A percentile compares a stretch with the other conserved stretches of the same genome.
These are phyloP conservation scores for Chromoteleia sp. DNA, from an alignment of 2,888 invertebrate species.

Conservation along the genomic window DNA sequence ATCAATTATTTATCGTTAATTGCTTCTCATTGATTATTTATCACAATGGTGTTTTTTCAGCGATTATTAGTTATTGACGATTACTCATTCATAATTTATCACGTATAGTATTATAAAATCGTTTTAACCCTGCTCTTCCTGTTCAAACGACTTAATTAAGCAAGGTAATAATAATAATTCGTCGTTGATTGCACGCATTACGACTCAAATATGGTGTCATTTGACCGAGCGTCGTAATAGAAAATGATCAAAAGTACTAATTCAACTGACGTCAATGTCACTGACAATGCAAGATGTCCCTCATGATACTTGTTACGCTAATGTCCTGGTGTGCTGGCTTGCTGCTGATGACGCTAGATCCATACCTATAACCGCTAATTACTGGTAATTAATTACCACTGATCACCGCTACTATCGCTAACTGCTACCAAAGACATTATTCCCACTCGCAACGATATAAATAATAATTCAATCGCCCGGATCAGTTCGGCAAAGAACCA, in stretches of 20 bases:
- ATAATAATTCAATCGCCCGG: slow-evolving; percentile 39
- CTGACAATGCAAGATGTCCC: slow-evolving; percentile 58
- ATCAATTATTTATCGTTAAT: too few relatives aligned
- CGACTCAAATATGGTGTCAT: slow-evolving; percentile 8
- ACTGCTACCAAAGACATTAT: slow-evolving; percentile 42
- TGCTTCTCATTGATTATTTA: too few relatives aligned
- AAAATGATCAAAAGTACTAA: slow-evolving; percentile 53
- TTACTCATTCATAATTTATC: too few relatives aligned
- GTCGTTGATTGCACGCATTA: slow-evolving; percentile 9
- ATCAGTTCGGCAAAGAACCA: slow-evolving; percentile 20
- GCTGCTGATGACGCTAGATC: slow-evolving; percentile 52
- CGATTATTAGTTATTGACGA: too few relatives aligned
- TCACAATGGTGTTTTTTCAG: too few relatives aligned
- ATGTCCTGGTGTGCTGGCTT: slow-evolving; percentile 48
- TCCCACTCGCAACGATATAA: slow-evolving; percentile 28
- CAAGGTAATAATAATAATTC: slow-evolving; percentile 1
- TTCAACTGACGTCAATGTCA: slow-evolving; percentile 39
- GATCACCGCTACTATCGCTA: slow-evolving; percentile 29
- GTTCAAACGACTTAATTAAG: slow-evolving; percentile 9
- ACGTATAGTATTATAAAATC: too few relatives aligned
- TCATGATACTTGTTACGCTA: slow-evolving; percentile 57
- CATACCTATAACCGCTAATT: slow-evolving; percentile 54
- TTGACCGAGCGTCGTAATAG: slow-evolving; percentile 6
- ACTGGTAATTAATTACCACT: slow-evolving; percentile 53
- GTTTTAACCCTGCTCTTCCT: background rate